A percentile compares a stretch with the other conserved stretches of the same genome.
These are phyloP conservation scores for Allophyes oxyacanthae DNA, from an alignment of 2,888 invertebrate species.

Conservation along the genomic window DNA sequence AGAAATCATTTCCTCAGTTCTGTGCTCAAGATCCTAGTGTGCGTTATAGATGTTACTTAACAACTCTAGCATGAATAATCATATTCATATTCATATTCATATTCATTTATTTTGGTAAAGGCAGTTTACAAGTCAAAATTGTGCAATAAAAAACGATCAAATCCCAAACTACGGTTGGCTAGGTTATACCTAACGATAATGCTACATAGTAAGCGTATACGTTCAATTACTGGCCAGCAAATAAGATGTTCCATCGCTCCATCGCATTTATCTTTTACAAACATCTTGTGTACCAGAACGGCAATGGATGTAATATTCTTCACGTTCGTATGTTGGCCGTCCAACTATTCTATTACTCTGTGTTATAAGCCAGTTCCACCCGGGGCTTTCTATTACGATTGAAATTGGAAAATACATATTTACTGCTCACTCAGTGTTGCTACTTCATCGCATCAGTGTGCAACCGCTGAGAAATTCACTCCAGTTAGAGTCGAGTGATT, in stretches of 20 bases:
- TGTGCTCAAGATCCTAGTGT: no score
- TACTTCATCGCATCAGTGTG: background rate
- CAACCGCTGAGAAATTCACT: slow-evolving; percentile 5
- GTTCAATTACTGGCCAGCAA: no score
- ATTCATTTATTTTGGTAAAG: no score
- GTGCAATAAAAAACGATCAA: no score
- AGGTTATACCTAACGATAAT: no score
- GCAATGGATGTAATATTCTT: background rate
- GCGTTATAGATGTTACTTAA: no score
- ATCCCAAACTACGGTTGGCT: no score
- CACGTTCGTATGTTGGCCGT: background rate
- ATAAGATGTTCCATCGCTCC: background rate
- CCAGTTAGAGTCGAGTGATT: background rate
- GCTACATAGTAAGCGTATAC: no score
- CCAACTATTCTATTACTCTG: slow-evolving; percentile 36
- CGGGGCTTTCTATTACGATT: slow-evolving; percentile 22
- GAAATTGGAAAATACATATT: slow-evolving; percentile 53
- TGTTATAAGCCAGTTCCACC: slow-evolving; percentile 12
- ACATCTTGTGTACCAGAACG: background rate
- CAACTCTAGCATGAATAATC: no score
- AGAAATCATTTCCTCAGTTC: no score
- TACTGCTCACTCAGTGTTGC: slow-evolving; percentile 18
- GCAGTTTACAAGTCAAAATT: no score
- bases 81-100: no score
- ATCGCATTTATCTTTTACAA: background rate